phyloP scores from a whole-genome alignment of 2,797 vertebrate genomes.

The Pyrocephalus nanus region DNA sequence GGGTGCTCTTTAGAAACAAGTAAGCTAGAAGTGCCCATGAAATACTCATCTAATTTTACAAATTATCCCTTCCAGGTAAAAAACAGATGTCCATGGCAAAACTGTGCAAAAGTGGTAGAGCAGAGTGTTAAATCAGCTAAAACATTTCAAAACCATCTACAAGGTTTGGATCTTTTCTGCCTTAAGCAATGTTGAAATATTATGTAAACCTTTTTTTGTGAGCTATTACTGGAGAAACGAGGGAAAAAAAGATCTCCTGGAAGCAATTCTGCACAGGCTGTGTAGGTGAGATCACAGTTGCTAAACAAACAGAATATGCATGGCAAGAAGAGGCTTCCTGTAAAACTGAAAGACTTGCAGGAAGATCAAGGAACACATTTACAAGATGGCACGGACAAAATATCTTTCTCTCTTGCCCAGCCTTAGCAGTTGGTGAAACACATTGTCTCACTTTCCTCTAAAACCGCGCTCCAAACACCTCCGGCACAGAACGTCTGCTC shows the following conservation, averaged over 20 bases:
- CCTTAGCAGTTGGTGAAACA: conserved; percentile 16
- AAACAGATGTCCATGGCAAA: neutral
- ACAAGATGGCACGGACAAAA: conserved; percentile 38
- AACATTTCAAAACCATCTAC: conserved; percentile 16
- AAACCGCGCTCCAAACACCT: neutral
- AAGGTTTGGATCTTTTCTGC: conserved; percentile 27
- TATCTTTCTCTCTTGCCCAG: neutral
- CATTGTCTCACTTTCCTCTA: neutral
- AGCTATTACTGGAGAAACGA: conserved; percentile 29
- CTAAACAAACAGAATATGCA: conserved; percentile 29
- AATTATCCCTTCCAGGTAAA: neutral
- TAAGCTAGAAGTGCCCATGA: neutral
- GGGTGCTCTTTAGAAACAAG: conserved; percentile 2
- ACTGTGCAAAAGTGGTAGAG: neutral
- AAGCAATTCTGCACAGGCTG: neutral
- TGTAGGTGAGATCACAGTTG: conserved; percentile 56
- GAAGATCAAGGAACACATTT: conserved; percentile 38
- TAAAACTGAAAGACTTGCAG: conserved; percentile 34
- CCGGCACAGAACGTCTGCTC: neutral
- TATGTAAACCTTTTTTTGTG: conserved; percentile 47
- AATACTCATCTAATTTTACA: conserved; percentile 29
- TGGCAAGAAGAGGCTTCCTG: conserved; percentile 35
- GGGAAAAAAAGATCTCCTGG: neutral
- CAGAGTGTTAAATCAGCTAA: neutral
- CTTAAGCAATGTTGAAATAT: conserved; percentile 49